Evolutionary conservation across 2,797 vertebrate species (phyloP), one percentile per base, ranked within the genome.

Genomic region (Microchirus variegatus): DNA sequence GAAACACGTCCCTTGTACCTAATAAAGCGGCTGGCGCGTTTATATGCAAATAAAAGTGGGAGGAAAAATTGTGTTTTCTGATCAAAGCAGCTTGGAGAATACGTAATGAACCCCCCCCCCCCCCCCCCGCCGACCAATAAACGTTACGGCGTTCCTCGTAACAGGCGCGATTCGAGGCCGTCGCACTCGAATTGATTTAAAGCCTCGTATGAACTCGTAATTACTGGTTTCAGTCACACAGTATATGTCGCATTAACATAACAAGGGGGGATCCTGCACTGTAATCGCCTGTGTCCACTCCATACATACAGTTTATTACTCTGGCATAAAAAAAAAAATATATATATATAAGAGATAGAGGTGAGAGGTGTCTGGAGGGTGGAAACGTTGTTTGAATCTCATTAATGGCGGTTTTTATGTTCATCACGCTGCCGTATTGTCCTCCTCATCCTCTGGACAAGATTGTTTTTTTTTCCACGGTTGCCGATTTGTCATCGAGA

Each of bases 401-500:
- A 81, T 85, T 75, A 77, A 58, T 10, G 14, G 57, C 37, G 35
- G 35, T 78, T 76, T 82, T 76, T 77, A 80, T 82, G 77, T 64
- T 53, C 53, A 26, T 68, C 70, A 56, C 58, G 31, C 13, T 63
- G 54, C 40, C 53, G 44, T 77, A 82, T 76, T 61, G 70, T 70
- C 53, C 42, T 40, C 37, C 53, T 71, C 52, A 71, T 85, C 59
- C 31, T 66, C 48, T 45, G 48, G 70, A 67, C 19, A 48, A 48
- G 61, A 82, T 83, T 82, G 70, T 13, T 75, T 38, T 13, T 75
- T 38, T 46, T 48, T 22, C 87, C 50, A n/a, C n/a, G 43, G 63
- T 53, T 57, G 69, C 67, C 84, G 86, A 86, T 83, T 67, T 73
- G 69, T 69, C 66, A 56, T 71, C 55, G n/a, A n/a, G n/a, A n/a